Evolutionary conservation across 92 coral and sea anemone genomes (phyloP), one percentile per base, ranked within the genome.

Genomic region (Nematostella vectensis): DNA sequence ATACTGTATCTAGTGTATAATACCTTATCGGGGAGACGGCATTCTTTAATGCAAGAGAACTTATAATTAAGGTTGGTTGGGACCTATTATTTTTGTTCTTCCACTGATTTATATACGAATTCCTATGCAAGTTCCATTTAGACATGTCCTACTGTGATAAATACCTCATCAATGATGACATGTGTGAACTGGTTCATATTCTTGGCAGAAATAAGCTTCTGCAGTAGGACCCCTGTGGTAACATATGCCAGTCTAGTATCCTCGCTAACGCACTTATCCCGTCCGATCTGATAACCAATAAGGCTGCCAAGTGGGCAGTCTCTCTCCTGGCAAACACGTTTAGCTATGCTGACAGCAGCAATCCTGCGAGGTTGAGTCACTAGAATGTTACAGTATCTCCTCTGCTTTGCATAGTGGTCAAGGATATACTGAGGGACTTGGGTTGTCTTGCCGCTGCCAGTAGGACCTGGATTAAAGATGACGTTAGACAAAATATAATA

Each of bases 381-480:
- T 13, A 86, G 47, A 28, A 91, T 62, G 58, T 91, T 91, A 33
- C 98, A 91, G 62, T 91, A 91, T 31, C 96, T 69, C 48, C 65
- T 80, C 38, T 82, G 59, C 53, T 86, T 82, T 50, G 84, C 91
- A 68, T 91, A 91, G 63, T 91, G 78, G 45, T 91, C 98, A 24
- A 91, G 65, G 18, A 91, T 78, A 47, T 91, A 91, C 48, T 91
- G 98, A 1, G 98, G 98, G 11, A 91, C 98, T 38, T 91, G 98
- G 8, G 98, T 91, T 20, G 98, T 91, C 58, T 91, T 91, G 0
- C 98, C 98, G n/a, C 93, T 78, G 1, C 98, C 98, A 31, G 98
- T 91, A 20, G 98, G 84, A 11, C 98, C 98, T 91, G 60, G 18
- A 17, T 23, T 36, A 18, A 47, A 40, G 23, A 19, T 38, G 29